Base-by-base conservation (phyloP, 2,888 invertebrate species). In the Meta bourneti region DNA sequence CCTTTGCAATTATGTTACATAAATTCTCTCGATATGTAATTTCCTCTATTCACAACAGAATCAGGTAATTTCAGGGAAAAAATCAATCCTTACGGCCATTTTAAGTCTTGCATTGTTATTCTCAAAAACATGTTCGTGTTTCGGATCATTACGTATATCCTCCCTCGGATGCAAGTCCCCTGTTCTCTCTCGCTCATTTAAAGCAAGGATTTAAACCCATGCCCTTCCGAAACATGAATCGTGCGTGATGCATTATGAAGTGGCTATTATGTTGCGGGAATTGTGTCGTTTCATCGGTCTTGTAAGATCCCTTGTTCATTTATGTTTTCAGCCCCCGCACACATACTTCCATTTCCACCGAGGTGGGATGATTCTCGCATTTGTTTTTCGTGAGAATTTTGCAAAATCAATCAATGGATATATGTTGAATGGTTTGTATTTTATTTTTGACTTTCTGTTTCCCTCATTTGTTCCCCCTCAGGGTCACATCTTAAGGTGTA, bases 211-310 rank as follows among this genome's bases (percentile, higher is more conserved):
- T 84, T 75, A 75, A 75, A 75, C 74, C n/a, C 52, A n/a, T 84
- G 74, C 75, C 34, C 16, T 75, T 54, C 83, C 34, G 74, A 84
- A 75, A 75, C 84, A 84, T n/a, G 74, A 54, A n/a, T 84, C 72
- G 75, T 48, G 84, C 84, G 84, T 84, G 84, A 54, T 54, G 54
- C 49, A 69, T 49, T 70, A 70, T 81, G 70, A 81, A 81, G 51
- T 20, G 74, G 84, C 20, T 51, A 51, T 71, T 51, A 19, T 71
- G 71, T 72, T 84, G 49, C 16, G 54, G 54, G 75, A 61, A 52
- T 54, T 71, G 69, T 9, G 82, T 20, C 8, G 70, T 82, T 61
- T n/a, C 52, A 20, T 78, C 52, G 54, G 84, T 84, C 34, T 82
- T 52, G 72, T 72, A 84, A 19, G 52, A 48, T 52, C 49, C 70